Percentiles rank a stretch among this genome's conserved stretches.
Evolutionary conservation across 2,888 invertebrate species (phyloP).

Genomic region (Graphium colonna): DNA sequence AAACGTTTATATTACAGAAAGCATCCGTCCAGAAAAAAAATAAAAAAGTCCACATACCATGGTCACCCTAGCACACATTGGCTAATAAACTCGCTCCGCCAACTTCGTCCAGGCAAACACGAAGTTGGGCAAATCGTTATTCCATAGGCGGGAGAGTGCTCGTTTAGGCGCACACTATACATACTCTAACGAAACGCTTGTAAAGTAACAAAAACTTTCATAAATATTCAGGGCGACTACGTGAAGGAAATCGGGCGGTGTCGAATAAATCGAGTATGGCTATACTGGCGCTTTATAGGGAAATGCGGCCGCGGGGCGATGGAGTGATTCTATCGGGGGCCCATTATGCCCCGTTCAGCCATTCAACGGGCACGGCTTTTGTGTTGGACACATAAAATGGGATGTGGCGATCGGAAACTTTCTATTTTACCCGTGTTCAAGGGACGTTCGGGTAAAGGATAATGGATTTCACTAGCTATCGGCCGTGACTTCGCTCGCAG

Average conservation of each 20-base stretch:
- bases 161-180: conserved; percentile 21
- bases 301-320: conserved; percentile 17
- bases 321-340: conserved; percentile 14
- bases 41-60: no score
- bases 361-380: conserved; percentile 10
- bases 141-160: conserved; percentile 20
- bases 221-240: conserved; percentile 57
- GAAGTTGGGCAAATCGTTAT: conserved; percentile 20
- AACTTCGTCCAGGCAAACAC: conserved; percentile 6
- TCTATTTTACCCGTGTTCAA: not conserved
- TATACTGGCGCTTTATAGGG: conserved; percentile 41
- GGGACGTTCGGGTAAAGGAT: no score
- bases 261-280: conserved; percentile 54
- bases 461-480: no score
- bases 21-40: no score
- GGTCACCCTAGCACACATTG: conserved; percentile 2
- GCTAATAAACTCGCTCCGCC: conserved; percentile 7
- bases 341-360: conserved; percentile 4
- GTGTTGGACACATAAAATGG: not conserved
- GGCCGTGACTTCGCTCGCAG: no score
- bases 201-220: conserved; percentile 59
- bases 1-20: no score
- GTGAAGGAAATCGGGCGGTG: conserved; percentile 54
- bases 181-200: conserved; percentile 37
- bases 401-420: not conserved